A percentile compares a stretch with the other conserved stretches of the same genome.
Evolutionary conservation across 2,888 invertebrate species (phyloP).

Genomic region (Diplazon laetatorius): DNA sequence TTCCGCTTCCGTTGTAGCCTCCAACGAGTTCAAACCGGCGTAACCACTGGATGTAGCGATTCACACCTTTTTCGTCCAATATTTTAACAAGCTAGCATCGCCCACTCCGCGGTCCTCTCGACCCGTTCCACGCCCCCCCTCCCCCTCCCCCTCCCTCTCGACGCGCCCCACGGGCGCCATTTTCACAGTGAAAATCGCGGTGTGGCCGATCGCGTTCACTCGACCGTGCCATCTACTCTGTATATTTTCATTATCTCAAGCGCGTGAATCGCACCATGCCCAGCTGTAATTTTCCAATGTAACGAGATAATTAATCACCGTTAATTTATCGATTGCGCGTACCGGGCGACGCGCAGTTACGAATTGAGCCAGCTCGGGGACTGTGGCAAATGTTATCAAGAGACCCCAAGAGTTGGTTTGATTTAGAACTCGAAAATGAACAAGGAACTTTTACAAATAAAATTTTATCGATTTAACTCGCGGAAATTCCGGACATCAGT

Average conservation of each 20-base stretch:
- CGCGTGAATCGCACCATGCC: slow-evolving; percentile 18
- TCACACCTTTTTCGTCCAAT: slow-evolving; percentile 35
- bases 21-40: background rate
- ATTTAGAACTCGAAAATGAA: too few relatives aligned
- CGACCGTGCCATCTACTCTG: slow-evolving; percentile 1
- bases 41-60: slow-evolving; percentile 8
- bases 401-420: too few relatives aligned
- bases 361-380: background rate
- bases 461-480: too few relatives aligned
- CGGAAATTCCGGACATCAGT: too few relatives aligned
- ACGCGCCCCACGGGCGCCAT: slow-evolving; percentile 3
- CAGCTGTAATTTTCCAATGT: slow-evolving; percentile 46
- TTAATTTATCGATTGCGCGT: slow-evolving; percentile 51
- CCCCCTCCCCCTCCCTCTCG: too few relatives aligned
- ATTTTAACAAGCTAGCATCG: slow-evolving; percentile 40
- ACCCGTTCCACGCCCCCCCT: slow-evolving; percentile 24
- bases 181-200: slow-evolving; percentile 19
- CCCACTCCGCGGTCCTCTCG: slow-evolving; percentile 8
- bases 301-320: slow-evolving; percentile 59
- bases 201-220: slow-evolving; percentile 10
- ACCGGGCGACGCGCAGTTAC: background rate
- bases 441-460: too few relatives aligned
- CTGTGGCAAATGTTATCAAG: too few relatives aligned
- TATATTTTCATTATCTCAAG: slow-evolving; percentile 59
- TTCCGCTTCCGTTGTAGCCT: too few relatives aligned